Evolutionary conservation across 2,888 invertebrate species (phyloP).

Genomic region (Cybosia mesomella): DNA sequence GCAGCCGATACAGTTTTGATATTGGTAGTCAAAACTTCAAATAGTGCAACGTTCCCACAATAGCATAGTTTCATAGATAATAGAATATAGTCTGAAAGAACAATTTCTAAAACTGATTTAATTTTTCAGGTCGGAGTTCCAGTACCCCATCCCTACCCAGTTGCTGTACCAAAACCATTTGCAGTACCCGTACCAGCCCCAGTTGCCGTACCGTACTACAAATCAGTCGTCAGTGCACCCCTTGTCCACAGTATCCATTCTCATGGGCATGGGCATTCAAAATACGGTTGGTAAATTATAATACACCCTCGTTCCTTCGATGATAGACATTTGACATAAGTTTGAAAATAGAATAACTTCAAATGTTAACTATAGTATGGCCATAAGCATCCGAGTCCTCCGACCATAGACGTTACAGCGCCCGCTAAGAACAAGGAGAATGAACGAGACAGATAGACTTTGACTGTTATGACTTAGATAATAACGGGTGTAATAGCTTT

Average conservation of each 20-base stretch:
- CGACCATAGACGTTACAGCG: not conserved
- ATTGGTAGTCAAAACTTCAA: too few species aligned
- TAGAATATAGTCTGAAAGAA: not conserved
- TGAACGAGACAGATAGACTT: not conserved
- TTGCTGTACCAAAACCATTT: slow-evolving; percentile 77
- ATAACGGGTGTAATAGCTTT: not conserved
- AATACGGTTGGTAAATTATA: slow-evolving; percentile 65
- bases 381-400: not conserved
- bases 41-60: not conserved
- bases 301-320: slow-evolving; percentile 47
- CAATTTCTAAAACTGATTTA: not conserved
- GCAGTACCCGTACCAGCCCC: slow-evolving; percentile 77
- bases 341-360: not conserved
- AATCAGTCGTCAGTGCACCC: slow-evolving; percentile 57
- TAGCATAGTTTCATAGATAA: not conserved
- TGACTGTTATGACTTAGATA: not conserved
- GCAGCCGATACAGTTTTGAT: too few species aligned
- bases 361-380: not conserved
- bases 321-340: slow-evolving; percentile 32
- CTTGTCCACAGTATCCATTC: slow-evolving; percentile 50
- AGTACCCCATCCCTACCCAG: slow-evolving; percentile 82
- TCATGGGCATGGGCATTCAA: slow-evolving; percentile 55
- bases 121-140: slow-evolving; percentile 76
- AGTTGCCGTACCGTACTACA: slow-evolving; percentile 68
- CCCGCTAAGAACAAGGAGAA: not conserved